A percentile compares a stretch with the other conserved stretches of the same genome.
Evolutionary conservation across 2,113 vertebrate species (phyloP).

Genomic region (Phyllostomus hastatus): DNA sequence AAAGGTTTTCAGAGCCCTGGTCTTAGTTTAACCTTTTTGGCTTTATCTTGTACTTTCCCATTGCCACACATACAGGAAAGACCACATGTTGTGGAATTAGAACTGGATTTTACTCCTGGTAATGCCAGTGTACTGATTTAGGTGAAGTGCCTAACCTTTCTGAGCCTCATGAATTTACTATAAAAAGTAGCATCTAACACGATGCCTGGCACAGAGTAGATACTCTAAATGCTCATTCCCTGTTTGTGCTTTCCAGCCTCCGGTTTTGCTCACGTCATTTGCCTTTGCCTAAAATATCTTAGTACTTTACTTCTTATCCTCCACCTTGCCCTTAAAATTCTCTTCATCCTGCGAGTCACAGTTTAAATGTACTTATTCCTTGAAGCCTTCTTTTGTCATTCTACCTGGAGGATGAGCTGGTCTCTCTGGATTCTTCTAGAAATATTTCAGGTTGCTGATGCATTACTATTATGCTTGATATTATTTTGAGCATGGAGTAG

Average conservation of each 20-base stretch:
- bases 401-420: neutral
- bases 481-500: conserved; percentile 4
- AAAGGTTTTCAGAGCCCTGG: neutral
- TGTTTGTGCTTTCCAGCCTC: neutral
- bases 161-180: neutral
- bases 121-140: neutral
- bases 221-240: neutral
- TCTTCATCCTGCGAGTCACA: neutral
- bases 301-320: neutral
- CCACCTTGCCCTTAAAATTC: conserved; percentile 6
- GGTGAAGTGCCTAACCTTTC: neutral
- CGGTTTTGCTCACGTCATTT: conserved; percentile 6
- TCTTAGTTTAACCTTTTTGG: conserved; percentile 18
- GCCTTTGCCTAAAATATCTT: neutral
- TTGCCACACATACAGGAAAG: neutral
- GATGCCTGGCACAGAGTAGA: neutral
- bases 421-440: neutral
- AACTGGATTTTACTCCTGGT: neutral
- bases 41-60: neutral
- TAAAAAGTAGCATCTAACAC: neutral
- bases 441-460: neutral
- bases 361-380: conserved; percentile 34
- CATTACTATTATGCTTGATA: neutral
- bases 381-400: neutral
- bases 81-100: neutral